Evolutionary conservation across 2,113 vertebrate genomes (phyloP).

Genomic region (Garra rufa): DNA sequence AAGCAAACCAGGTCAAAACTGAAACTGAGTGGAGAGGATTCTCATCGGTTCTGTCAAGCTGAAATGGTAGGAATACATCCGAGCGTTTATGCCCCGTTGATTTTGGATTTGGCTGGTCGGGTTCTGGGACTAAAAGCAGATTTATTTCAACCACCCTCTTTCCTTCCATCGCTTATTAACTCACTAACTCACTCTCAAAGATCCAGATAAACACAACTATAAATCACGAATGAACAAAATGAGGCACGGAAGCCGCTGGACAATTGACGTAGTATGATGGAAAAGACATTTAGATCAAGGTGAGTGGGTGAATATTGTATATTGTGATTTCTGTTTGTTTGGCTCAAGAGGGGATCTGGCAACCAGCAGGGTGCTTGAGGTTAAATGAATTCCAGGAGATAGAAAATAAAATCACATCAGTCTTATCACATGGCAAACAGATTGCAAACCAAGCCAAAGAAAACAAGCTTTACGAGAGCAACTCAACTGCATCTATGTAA

Average conservation of each 20-base stretch:
- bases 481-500: not conserved
- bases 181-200: conserved; percentile 16
- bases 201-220: conserved; percentile 11
- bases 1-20: conserved; percentile 16
- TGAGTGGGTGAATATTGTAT: not conserved
- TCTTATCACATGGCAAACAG: not conserved
- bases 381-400: not conserved
- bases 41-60: not conserved
- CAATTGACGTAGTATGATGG: not conserved
- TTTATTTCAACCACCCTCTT: conserved; percentile 10
- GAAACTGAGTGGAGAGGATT: not conserved
- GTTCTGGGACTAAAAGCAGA: conserved; percentile 13
- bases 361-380: not conserved
- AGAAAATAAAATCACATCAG: not conserved
- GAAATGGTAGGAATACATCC: conserved; percentile 12
- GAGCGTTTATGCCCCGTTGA: not conserved
- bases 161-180: not conserved
- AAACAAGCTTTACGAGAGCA: not conserved
- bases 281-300: not conserved
- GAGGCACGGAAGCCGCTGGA: not conserved
- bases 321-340: not conserved
- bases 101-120: conserved; percentile 18
- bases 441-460: not conserved
- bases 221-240: not conserved
- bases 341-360: not conserved